Evolutionary conservation across 2,888 invertebrate species (phyloP), one percentile per base, ranked within the genome.

Genomic region (Dryococelus australis): DNA sequence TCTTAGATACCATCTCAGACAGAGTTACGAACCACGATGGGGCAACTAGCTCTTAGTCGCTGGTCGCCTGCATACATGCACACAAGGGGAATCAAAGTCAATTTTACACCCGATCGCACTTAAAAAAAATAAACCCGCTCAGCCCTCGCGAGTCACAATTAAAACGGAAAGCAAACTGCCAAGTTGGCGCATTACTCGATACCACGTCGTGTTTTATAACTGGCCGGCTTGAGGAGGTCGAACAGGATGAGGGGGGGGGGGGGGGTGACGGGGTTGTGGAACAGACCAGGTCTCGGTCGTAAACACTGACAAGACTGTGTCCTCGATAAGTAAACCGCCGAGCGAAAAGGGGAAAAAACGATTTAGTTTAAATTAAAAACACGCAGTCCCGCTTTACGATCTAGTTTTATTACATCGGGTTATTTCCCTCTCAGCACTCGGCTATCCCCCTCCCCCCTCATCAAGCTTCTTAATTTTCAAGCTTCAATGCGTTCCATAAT

Each of bases 401-500:
- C 65, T 65, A 65, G 65, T 65, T 65, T 65, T 65, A 65, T 65
- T 65, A 65, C 65, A 65, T 65, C 65, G 65, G 5, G 65, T 65
- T 65, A 65, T 65, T 65, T 65, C 65, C 65, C 65, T 65, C 20
- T n/a, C 65, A 65, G 20, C 65, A 20, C 81, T 81, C 13, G 12
- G 27, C 20, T 27, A 13, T 35, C 6, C 81, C 26, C 20, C 26
- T 27, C 35, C 35, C 20, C 12, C 35, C n/a, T n/a, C n/a, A n/a
- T n/a, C n/a, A n/a, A n/a, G n/a, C 81, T 35, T 81, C 35, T 81
- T 81, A 81, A 81, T 81, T 81, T 81, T 81, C 81, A 81, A 81
- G 81, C 81, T 81, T 81, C 81, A 35, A 81, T 81, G 81, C 81
- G 27, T 81, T 35, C 35, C 35, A 27, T 81, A 81, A 81, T 81